Evolutionary conservation across 2,888 invertebrate species (phyloP).

Genomic region (Sesia apiformis): DNA sequence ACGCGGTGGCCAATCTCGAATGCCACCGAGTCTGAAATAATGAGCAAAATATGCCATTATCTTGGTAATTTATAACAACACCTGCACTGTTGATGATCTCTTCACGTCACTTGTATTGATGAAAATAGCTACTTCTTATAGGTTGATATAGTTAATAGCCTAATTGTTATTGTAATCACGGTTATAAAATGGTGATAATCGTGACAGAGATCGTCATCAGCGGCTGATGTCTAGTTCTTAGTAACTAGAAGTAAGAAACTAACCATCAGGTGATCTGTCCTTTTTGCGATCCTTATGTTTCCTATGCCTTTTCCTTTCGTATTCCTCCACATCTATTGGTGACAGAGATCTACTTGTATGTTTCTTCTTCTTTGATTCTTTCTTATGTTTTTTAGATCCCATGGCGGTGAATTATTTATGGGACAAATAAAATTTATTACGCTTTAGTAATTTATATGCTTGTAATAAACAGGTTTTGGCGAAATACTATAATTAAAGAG

Average conservation of each 20-base stretch:
- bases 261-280: conserved; percentile 75
- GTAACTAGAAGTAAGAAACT: conserved; percentile 30
- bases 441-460: no score
- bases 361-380: conserved; percentile 80
- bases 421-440: no score
- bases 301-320: conserved; percentile 64
- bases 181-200: background rate
- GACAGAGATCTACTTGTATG: conserved; percentile 76
- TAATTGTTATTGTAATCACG: background rate
- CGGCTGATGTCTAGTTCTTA: conserved; percentile 25
- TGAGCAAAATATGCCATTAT: conserved; percentile 71
- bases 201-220: conserved; percentile 34
- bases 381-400: conserved; percentile 84
- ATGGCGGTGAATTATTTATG: conserved; percentile 34
- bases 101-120: background rate
- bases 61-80: conserved; percentile 40
- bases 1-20: conserved; percentile 49
- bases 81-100: conserved; percentile 38
- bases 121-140: background rate
- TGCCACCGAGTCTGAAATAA: conserved; percentile 71
- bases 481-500: no score
- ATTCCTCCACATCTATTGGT: conserved; percentile 70
- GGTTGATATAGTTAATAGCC: background rate
- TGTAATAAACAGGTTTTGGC: no score
- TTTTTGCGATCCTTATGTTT: conserved; percentile 74